Percentiles rank a stretch among this genome's conserved stretches.
Evolutionary conservation across 2,888 invertebrate species (phyloP).

Genomic region (Agrenia bidenticulata): DNA sequence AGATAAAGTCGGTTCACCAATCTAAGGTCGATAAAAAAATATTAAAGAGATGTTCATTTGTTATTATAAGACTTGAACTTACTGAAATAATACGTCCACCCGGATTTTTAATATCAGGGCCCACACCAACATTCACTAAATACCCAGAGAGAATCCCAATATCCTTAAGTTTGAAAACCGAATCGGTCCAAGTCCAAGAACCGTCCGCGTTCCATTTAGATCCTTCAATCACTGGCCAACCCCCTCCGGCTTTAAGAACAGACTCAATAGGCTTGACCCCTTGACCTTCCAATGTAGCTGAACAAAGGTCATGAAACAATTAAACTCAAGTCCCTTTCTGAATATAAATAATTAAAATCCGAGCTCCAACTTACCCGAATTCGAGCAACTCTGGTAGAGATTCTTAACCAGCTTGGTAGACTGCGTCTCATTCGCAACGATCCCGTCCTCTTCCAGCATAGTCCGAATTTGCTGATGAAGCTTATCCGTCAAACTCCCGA

Average conservation of each 20-base stretch:
- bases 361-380: conserved; percentile 67
- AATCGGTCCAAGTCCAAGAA: conserved; percentile 75
- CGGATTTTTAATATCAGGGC: conserved; percentile 84
- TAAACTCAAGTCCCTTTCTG: too few relatives aligned
- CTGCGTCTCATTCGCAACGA: conserved; percentile 60
- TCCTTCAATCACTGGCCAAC: conserved; percentile 58
- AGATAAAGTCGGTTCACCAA: conserved; percentile 55
- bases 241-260: conserved; percentile 57
- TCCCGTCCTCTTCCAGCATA: conserved; percentile 64
- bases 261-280: conserved; percentile 57
- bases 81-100: conserved; percentile 80
- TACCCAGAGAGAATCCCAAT: conserved; percentile 84
- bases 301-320: too few relatives aligned
- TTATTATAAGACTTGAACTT: conserved; percentile 58
- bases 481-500: conserved; percentile 72
- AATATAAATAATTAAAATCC: background rate
- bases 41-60: background rate
- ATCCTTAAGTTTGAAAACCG: conserved; percentile 75
- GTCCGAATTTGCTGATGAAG: conserved; percentile 70
- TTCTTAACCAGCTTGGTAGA: conserved; percentile 68
- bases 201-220: conserved; percentile 53
- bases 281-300: conserved; percentile 57
- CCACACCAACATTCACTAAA: conserved; percentile 83
- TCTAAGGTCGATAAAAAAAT: conserved; percentile 37
- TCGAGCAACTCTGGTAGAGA: conserved; percentile 84